Evolutionary conservation across 1,140 invertebrate species (phyloP).

Genomic region (Drosophila auraria): DNA sequence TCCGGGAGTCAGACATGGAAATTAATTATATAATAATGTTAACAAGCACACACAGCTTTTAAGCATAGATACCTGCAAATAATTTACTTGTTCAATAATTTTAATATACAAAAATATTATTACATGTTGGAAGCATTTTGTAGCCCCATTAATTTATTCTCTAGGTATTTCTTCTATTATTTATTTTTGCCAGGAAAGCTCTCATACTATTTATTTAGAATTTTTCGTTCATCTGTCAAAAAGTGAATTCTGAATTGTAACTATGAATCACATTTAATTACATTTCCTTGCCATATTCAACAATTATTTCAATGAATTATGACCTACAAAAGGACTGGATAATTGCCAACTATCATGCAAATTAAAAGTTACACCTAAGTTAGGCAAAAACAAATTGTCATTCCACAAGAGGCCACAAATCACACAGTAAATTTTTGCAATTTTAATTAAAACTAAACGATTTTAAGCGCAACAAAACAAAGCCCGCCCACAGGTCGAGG

Average conservation of each 20-base stretch:
- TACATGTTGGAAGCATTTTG: too few relatives aligned
- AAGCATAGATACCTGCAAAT: not conserved
- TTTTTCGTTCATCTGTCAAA: not conserved
- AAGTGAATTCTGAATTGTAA: not conserved
- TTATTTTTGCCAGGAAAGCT: too few relatives aligned
- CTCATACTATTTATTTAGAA: not conserved
- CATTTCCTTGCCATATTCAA: not conserved
- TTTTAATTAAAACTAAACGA: slow-evolving; percentile 57
- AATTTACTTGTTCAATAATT: not conserved
- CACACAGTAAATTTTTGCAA: slow-evolving; percentile 34
- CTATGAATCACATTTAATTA: slow-evolving; percentile 20
- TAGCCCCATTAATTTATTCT: too few relatives aligned
- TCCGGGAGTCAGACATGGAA: not conserved
- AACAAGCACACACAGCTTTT: not conserved
- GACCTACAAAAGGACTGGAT: slow-evolving; percentile 5
- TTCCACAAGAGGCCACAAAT: slow-evolving; percentile 44
- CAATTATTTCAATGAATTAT: slow-evolving; percentile 17
- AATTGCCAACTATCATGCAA: slow-evolving; percentile 29
- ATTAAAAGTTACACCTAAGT: slow-evolving; percentile 24
- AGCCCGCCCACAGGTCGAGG: slow-evolving; percentile 12
- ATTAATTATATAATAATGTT: not conserved
- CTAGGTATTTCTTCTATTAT: too few relatives aligned
- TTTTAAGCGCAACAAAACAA: slow-evolving; percentile 42
- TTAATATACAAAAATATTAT: too few relatives aligned
- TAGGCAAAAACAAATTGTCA: slow-evolving; percentile 36